Evolutionary conservation across 2,888 invertebrate genomes (phyloP), one percentile per base, ranked within the genome.

Genomic region (Spilarctia lutea): DNA sequence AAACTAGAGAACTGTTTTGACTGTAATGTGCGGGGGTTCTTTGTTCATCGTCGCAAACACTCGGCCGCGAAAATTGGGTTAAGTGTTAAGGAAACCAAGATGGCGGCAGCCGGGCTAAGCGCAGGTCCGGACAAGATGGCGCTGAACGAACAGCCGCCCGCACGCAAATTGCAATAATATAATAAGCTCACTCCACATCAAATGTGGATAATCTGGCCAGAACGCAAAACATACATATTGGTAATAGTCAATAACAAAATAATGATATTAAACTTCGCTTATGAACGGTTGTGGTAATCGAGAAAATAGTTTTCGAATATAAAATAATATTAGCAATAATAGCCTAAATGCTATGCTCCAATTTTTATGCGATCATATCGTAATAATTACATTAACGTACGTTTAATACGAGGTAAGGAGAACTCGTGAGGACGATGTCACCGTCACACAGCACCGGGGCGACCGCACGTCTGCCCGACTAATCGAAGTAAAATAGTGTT

Each of bases 251-350:
- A 94, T 94, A 94, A 93, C 93, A 92, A 93, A 91, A 92, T 93
- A 92, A 93, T 94, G 93, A 93, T 94, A 93, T 94, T 94, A 92
- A 93, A 95, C 94, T 94, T 95, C 95, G 95, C 95, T 96, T 96
- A 96, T 95, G 95, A 95, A 95, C 92, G 95, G 96, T 95, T 95
- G 96, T 96, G 96, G 94, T 95, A 93, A 94, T 93, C 94, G 94
- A 93, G 93, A 94, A 86, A 93, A 94, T 95, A 94, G 94, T 93
- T 95, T 93, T 94, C 93, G 94, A 93, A 90, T 94, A 93, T 93
- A 92, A 94, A 92, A 91, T 92, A 94, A 90, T 91, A 89, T 95
- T 95, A 95, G 95, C 95, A 95, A 96, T 96, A 96, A 95, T 95
- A 94, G 94, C 95, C 92, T 94, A 93, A 93, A 88, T 91, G 92